Base-by-base conservation (phyloP, 30 jellyfish, hydroid and myxozoan species). In the Mastigias papua region DNA sequence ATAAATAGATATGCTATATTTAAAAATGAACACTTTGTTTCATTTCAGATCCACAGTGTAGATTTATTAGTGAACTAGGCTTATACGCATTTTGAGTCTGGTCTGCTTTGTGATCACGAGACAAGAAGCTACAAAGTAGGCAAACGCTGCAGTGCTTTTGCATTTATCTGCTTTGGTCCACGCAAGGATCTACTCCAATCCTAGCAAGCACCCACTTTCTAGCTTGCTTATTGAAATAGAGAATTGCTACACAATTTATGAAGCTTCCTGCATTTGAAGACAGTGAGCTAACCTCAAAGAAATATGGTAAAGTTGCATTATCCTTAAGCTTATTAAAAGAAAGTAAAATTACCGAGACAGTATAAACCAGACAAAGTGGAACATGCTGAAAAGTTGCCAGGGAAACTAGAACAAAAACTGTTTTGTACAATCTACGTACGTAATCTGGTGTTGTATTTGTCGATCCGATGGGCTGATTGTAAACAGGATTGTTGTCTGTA, bases 401-500 rank as follows among this genome's bases (percentile, higher is more conserved):
- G 21, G 21, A 9, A 8, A 35, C 83, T n/a, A 72, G 34, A 0
- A 35, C 34, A 20, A 72, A 35, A 21, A 72, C 83, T 15, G 83
- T 72, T 25, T 72, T 34, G 68, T 49, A 0, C 23, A 72, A 48
- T 17, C 35, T 72, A 0, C 68, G 83, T 17, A 72, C 68, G 19
- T 72, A 72, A 3, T 72, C 68, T 32, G 83, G 69, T 25, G 19
- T 63, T 22, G 10, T 28, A 8, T 5, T 31, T 8, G 27, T 30
- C n/a, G 50, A 35, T 28, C 62, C 81, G 23, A 28, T 33, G 1
- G 21, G 32, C 8, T 25, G 34, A 25, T 19, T 11, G 19, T 72
- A 72, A 9, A 72, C 49, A 25, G 83, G 83, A 46, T 48, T 37
- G 34, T 37, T 22, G 37, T 72, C 68, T 7, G 83, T 16, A 25